phyloP scores from a whole-genome alignment of 1,140 invertebrate genomes.

The Paralvinella palmiformis region DNA sequence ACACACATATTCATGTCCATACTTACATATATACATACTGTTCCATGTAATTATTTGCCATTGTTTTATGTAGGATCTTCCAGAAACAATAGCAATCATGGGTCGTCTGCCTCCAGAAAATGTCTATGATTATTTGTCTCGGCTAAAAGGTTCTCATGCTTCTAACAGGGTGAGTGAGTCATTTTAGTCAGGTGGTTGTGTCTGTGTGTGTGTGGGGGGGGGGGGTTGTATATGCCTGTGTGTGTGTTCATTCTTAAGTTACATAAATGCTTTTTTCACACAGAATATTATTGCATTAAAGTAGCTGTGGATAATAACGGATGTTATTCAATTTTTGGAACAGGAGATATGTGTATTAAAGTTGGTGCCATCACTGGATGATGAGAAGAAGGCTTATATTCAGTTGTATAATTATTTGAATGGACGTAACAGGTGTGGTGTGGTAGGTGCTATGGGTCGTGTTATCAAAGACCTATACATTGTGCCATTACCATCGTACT shows the following conservation, averaged over 20 bases:
- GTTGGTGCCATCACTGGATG: conserved; percentile 70
- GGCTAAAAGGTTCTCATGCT: conserved; percentile 60
- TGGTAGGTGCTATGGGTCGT: conserved; percentile 62
- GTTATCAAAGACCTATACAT: conserved; percentile 93
- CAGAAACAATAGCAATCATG: conserved; percentile 76
- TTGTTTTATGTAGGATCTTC: conserved; percentile 57
- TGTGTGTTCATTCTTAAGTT: conserved; percentile 70
- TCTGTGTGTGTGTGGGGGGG: conserved; percentile 32
- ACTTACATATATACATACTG: not conserved
- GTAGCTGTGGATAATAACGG: conserved; percentile 53
- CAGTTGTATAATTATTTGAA: conserved; percentile 85
- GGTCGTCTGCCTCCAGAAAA: conserved; percentile 83
- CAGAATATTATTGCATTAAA: conserved; percentile 76
- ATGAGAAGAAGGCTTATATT: conserved; percentile 78
- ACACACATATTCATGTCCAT: conserved; percentile 6
- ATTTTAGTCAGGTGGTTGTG: not conserved
- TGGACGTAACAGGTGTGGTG: conserved; percentile 65
- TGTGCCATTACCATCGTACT: conserved; percentile 72
- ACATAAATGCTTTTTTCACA: conserved; percentile 64
- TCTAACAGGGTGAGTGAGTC: not conserved
- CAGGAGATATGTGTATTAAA: conserved; percentile 76
- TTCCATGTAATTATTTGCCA: not conserved
- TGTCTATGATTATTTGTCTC: conserved; percentile 88
- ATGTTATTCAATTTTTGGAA: conserved; percentile 22
- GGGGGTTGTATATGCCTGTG: conserved; percentile 79